These are phyloP conservation scores for Gadus macrocephalus DNA, from an alignment of 2,113 vertebrate genomes.

Conservation along the genomic window DNA sequence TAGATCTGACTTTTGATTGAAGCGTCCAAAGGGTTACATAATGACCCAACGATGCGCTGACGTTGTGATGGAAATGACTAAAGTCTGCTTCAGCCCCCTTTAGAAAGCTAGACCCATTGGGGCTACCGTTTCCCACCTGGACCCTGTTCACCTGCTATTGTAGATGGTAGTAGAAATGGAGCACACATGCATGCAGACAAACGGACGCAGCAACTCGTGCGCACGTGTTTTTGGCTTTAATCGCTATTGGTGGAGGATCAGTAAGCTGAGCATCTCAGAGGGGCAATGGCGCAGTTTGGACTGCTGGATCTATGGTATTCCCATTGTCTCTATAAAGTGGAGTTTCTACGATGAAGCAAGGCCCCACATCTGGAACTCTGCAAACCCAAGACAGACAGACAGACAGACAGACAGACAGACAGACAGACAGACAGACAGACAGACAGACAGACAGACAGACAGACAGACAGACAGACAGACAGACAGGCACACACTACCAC, in stretches of 20 bases:
- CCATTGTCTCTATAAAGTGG: too few relatives aligned
- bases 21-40: conserved; percentile 30
- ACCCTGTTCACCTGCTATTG: conserved; percentile 9
- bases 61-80: conserved; percentile 42
- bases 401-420: neutral
- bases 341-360: neutral
- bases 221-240: too few relatives aligned
- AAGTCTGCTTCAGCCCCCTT: conserved; percentile 10
- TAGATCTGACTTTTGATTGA: neutral
- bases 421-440: neutral
- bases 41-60: conserved; percentile 41
- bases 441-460: conserved; percentile 3
- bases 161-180: neutral
- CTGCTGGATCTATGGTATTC: too few relatives aligned
- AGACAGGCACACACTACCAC: neutral
- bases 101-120: neutral
- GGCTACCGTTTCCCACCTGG: conserved; percentile 7
- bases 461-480: neutral
- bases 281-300: too few relatives aligned
- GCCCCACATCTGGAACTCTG: conserved; percentile 4
- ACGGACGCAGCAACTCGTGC: neutral
- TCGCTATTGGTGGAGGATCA: conserved; percentile 2
- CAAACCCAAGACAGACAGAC: neutral
- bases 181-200: neutral
- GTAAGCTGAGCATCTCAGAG: too few relatives aligned